Percentiles rank a stretch among this genome's conserved stretches.
Evolutionary conservation across 1,140 invertebrate species (phyloP).

Genomic region (Orius insidiosus): DNA sequence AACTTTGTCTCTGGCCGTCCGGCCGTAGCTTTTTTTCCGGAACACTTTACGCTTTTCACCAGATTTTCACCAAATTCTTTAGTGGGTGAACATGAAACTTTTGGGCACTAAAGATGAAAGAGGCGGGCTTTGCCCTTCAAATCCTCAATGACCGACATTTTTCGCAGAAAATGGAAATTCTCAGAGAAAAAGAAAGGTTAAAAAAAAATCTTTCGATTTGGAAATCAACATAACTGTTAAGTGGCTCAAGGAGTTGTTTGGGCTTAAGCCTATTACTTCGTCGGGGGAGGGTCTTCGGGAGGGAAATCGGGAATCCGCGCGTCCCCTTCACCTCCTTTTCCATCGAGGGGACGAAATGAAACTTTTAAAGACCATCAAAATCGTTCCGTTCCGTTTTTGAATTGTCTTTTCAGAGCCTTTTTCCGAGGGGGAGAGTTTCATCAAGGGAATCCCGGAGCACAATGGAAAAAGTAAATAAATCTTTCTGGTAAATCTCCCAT

Average conservation of each 20-base stretch:
- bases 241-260: slow-evolving; percentile 8
- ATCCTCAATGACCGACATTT: no score
- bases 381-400: slow-evolving; percentile 16
- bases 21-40: no score
- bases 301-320: slow-evolving; percentile 3
- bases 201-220: no score
- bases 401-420: slow-evolving; percentile 8
- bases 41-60: no score
- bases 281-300: neutral
- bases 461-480: slow-evolving; percentile 11
- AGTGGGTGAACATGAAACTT: no score
- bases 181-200: no score
- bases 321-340: no score
- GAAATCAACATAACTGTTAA: slow-evolving; percentile 11
- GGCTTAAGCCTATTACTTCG: slow-evolving; percentile 9
- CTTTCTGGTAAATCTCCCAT: slow-evolving; percentile 11
- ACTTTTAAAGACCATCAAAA: slow-evolving; percentile 17
- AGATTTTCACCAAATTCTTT: no score
- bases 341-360: slow-evolving; percentile 9
- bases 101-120: no score
- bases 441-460: slow-evolving; percentile 5
- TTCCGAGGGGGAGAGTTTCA: slow-evolving; percentile 5
- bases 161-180: no score
- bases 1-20: no score
- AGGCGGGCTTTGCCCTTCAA: no score